phyloP scores from a whole-genome alignment of 2,113 vertebrate genomes.

The Pitta sordida region DNA sequence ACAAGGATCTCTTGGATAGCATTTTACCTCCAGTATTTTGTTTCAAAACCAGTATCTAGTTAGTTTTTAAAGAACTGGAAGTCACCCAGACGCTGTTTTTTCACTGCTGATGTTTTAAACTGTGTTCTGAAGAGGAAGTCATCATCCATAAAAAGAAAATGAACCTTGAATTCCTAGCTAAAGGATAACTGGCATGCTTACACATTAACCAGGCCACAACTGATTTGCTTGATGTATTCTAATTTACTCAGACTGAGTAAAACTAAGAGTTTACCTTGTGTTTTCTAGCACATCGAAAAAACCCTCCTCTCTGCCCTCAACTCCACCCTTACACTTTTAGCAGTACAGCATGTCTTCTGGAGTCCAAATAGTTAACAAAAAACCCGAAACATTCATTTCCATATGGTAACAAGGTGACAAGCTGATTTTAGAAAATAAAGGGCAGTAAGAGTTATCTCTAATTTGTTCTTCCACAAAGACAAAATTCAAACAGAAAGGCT shows the following conservation, averaged over 20 bases:
- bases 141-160: neutral
- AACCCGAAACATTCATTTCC: neutral
- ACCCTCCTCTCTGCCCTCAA: neutral
- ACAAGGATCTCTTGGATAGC: neutral
- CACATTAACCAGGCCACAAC: neutral
- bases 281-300: neutral
- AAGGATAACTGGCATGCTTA: neutral
- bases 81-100: neutral
- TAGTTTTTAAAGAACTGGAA: neutral
- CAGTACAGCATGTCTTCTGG: neutral
- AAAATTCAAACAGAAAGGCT: neutral
- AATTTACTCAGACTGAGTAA: neutral
- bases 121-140: neutral
- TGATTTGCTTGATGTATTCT: neutral
- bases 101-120: neutral
- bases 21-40: neutral
- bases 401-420: neutral
- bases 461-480: neutral
- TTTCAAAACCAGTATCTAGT: neutral
- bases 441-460: neutral
- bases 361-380: neutral
- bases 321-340: neutral
- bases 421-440: neutral
- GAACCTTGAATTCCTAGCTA: neutral
- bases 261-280: neutral